Percentiles rank a stretch among this genome's conserved stretches.
These are phyloP conservation scores for Pediacus dermestoides DNA, from an alignment of 2,888 invertebrate genomes.

Conservation along the genomic window DNA sequence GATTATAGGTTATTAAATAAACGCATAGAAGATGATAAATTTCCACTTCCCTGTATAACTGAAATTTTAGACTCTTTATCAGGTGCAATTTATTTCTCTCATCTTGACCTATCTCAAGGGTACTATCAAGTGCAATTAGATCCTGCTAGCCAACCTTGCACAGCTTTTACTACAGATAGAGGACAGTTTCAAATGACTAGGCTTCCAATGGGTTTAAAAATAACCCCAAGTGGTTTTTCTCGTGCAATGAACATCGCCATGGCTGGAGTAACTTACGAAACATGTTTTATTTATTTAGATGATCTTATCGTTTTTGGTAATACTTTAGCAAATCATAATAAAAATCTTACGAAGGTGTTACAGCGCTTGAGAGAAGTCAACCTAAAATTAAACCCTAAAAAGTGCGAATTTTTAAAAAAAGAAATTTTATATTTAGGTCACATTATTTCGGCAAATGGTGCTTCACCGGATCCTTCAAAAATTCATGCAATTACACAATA, in stretches of 20 bases:
- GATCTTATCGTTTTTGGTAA: slow-evolving; percentile 22
- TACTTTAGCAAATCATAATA: slow-evolving; percentile 19
- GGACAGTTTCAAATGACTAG: neutral
- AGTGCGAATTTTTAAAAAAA: slow-evolving; percentile 25
- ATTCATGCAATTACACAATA: slow-evolving; percentile 19
- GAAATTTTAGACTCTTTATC: slow-evolving; percentile 5
- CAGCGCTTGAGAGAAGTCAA: slow-evolving; percentile 16
- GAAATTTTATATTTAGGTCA: slow-evolving; percentile 18
- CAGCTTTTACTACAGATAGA: slow-evolving; percentile 3
- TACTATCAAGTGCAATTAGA: too few relatives aligned
- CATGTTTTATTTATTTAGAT: slow-evolving; percentile 22
- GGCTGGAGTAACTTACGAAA: slow-evolving; percentile 19
- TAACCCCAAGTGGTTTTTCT: slow-evolving; percentile 18
- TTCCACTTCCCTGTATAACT: slow-evolving; percentile 12
- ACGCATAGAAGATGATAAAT: slow-evolving; percentile 3
- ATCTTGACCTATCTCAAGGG: too few relatives aligned
- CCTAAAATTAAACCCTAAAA: slow-evolving; percentile 19
- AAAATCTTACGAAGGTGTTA: slow-evolving; percentile 11
- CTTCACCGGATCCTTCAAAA: slow-evolving; percentile 14
- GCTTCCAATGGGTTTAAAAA: slow-evolving; percentile 4
- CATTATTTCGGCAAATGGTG: slow-evolving; percentile 14
- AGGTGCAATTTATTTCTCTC: slow-evolving; percentile 4
- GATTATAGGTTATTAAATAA: slow-evolving; percentile 4
- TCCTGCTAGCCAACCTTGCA: neutral
- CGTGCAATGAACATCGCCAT: slow-evolving; percentile 19